phyloP scores from a whole-genome alignment of 2,888 invertebrate genomes.

The Protophormia terraenovae region DNA sequence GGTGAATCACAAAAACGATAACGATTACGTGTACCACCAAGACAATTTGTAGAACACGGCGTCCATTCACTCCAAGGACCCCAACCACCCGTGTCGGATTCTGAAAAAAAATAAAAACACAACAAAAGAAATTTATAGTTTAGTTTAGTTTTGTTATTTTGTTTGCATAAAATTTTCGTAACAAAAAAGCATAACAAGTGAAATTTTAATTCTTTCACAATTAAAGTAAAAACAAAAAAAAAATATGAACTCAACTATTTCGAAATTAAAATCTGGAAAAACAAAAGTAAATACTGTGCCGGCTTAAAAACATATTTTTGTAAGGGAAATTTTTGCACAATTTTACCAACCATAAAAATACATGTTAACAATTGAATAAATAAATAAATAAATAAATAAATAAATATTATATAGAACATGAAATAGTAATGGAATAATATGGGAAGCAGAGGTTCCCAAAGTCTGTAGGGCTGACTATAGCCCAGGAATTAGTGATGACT shows the following conservation, averaged over 20 bases:
- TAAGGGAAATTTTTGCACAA: not conserved
- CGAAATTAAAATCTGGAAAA: not conserved
- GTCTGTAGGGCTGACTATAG: too few species aligned
- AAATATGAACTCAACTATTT: not conserved
- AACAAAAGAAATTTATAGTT: conserved; percentile 37
- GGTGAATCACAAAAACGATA: conserved; percentile 94
- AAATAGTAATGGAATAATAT: not conserved
- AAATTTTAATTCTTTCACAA: not conserved
- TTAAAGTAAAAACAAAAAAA: too few species aligned
- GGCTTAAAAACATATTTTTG: not conserved
- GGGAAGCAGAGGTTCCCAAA: not conserved
- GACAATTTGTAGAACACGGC: conserved; percentile 89
- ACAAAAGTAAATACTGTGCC: not conserved
- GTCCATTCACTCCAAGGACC: conserved; percentile 93
- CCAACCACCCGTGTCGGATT: conserved; percentile 90
- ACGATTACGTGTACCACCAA: conserved; percentile 90
- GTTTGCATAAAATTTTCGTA: not conserved
- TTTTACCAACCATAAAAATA: conserved; percentile 15
- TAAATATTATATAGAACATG: not conserved
- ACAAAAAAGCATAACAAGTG: not conserved
- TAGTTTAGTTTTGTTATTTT: conserved; percentile 13
- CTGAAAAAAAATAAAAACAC: conserved; percentile 80
- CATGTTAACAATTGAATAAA: conserved; percentile 33
- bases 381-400: conserved; percentile 36
- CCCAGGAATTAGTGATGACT: too few species aligned